Evolutionary conservation across 2,113 vertebrate species (phyloP).

Genomic region (Toxotes jaculatrix): DNA sequence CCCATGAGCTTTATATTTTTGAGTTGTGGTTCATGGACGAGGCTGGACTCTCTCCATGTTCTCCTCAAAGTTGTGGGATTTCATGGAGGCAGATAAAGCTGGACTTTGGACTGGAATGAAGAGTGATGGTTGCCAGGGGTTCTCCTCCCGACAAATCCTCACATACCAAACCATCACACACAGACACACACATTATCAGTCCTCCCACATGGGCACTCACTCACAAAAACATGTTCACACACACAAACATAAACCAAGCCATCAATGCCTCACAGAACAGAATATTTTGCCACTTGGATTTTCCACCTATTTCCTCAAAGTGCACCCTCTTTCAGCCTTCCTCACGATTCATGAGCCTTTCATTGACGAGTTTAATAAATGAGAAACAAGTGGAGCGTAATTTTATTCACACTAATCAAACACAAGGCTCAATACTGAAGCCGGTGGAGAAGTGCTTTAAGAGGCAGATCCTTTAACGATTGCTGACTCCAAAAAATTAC

Average conservation of each 20-base stretch:
- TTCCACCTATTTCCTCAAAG: neutral
- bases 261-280: constrained; percentile 8
- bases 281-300: constrained; percentile 4
- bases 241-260: neutral
- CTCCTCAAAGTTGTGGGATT: constrained; percentile 37
- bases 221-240: constrained; percentile 18
- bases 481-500: constrained; percentile 35
- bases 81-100: constrained; percentile 39
- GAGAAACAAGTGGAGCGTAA: constrained; percentile 28
- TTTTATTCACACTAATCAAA: constrained; percentile 23
- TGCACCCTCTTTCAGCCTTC: neutral
- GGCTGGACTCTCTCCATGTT: neutral
- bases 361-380: constrained; percentile 25
- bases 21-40: constrained; percentile 16
- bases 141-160: constrained; percentile 36
- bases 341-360: constrained; percentile 3
- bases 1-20: constrained; percentile 22
- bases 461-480: constrained; percentile 20
- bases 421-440: constrained; percentile 18
- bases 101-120: neutral
- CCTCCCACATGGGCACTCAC: constrained; percentile 4
- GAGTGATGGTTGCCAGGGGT: constrained; percentile 36
- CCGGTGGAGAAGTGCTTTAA: constrained; percentile 35
- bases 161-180: constrained; percentile 44
- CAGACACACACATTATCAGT: constrained; percentile 31